Evolutionary conservation across 2,797 vertebrate genomes (phyloP), one percentile per base, ranked within the genome.

Genomic region (Ambastaia sidthimunki): DNA sequence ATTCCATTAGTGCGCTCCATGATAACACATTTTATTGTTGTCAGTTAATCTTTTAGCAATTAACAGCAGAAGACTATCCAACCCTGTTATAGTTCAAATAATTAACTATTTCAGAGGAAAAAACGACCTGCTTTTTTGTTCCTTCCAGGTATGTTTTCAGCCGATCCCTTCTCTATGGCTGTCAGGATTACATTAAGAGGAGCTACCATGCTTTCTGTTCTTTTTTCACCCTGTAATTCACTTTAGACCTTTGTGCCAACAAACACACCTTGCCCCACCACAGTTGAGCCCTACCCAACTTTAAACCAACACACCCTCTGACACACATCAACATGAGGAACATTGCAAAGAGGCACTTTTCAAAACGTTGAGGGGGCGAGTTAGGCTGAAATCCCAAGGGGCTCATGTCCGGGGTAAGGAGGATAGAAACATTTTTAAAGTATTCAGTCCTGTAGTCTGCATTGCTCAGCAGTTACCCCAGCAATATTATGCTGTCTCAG

Each of bases 401-500:
- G 28, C 25, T 70, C 16, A 4, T 68, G 63, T 73, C 60, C 71
- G 25, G 31, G 69, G 52, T 47, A 68, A 78, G 50, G 62, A 69
- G 55, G 62, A 80, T 67, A 41, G 68, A 52, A 68, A 73, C 12
- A 37, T 72, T 80, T 76, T 66, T 72, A 37, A 72, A 66, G 48
- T 15, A 73, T 72, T 44, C 47, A 69, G 47, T 62, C 66, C 73
- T 63, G 16, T 63, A 57, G 41, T 76, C 78, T 83, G 69, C 82
- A 77, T 62, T 69, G 55, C 74, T 80, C 82, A 83, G 78, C 82
- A 74, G 13, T 76, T 71, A 80, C 81, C 74, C 66, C 48, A 66
- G 70, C 47, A 55, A 72, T 74, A 77, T 76, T 80, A 74, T 80
- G 76, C 82, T 82, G 77, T 52, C 73, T 82, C 83, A 85, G 80